Conservation (phyloP, 1,140 invertebrate genomes). For the Eupristina koningsbergeri region DNA sequence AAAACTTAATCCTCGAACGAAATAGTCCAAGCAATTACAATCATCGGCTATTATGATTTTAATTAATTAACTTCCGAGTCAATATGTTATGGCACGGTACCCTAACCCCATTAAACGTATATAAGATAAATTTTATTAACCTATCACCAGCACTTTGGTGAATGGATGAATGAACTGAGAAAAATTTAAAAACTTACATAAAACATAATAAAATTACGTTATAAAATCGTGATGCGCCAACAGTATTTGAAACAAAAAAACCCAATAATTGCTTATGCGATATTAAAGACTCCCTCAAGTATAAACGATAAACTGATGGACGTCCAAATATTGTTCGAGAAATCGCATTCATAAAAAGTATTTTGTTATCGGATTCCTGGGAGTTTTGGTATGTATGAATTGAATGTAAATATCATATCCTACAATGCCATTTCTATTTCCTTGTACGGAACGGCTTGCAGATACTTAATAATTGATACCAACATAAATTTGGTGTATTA, state of each 20-base stretch:
- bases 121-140: no score
- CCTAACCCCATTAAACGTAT: no score
- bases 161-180: no score
- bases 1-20: no score
- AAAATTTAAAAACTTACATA: no score
- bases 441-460: neutral
- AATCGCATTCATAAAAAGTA: neutral
- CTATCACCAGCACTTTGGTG: no score
- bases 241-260: neutral
- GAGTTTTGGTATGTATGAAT: neutral
- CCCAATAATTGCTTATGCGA: neutral
- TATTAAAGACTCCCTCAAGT: neutral
- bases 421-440: neutral
- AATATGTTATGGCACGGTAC: no score
- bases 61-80: no score
- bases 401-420: neutral
- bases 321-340: neutral
- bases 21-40: no score
- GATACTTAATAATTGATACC: neutral
- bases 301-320: slow-evolving; percentile 1
- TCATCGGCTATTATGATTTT: no score
- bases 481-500: neutral
- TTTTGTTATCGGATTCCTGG: slow-evolving; percentile 14
- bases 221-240: no score
- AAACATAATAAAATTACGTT: no score